Base-by-base conservation (phyloP, 2,797 vertebrate species). In the Eurystomus glaucurus region DNA sequence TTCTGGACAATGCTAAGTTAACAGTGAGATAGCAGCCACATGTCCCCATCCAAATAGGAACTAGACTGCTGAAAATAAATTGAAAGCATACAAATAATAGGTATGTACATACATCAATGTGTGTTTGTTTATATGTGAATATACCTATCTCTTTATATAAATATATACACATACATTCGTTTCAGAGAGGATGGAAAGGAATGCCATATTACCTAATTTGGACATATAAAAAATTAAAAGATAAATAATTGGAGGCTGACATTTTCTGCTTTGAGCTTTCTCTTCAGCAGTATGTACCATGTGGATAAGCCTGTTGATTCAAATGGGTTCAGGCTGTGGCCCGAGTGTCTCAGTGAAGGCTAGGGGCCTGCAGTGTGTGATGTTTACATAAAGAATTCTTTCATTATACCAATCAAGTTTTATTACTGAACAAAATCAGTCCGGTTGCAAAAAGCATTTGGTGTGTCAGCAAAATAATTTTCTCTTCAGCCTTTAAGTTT, bases 321-420 rank as follows among this genome's bases (percentile, higher is more conserved):
- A 71, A 78, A 26, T 8, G 15, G 11, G 25, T 39, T 79, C 52
- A 79, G 41, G 68, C 8, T 13, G 23, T 8, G 23, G 20, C 25
- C 45, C 31, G 20, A 78, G 51, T 28, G 3, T 57, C 41, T 54
- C 50, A 66, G 37, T 28, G 55, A 37, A 86, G 28, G 17, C 62
- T 85, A 54, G 6, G 54, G 11, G 31, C 37, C 64, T 81, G 35
- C 21, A 50, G 15, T 25, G 9, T 54, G 29, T 77, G 60, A 48
- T 75, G 60, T 18, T 78, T 90, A 77, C 77, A 82, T 76, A 91
- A 96, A 94, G 86, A 33, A 50, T 22, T 87, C 80, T 88, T 95
- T 90, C 84, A 89, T 85, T 95, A 87, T 35, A 94, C 82, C 77
- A 91, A 90, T 78, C 82, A 84, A 65, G 77, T 97, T 97, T 97